A percentile compares a stretch with the other conserved stretches of the same genome.
phyloP scores from a whole-genome alignment of 2,113 vertebrate genomes.

The Sitta europaea region DNA sequence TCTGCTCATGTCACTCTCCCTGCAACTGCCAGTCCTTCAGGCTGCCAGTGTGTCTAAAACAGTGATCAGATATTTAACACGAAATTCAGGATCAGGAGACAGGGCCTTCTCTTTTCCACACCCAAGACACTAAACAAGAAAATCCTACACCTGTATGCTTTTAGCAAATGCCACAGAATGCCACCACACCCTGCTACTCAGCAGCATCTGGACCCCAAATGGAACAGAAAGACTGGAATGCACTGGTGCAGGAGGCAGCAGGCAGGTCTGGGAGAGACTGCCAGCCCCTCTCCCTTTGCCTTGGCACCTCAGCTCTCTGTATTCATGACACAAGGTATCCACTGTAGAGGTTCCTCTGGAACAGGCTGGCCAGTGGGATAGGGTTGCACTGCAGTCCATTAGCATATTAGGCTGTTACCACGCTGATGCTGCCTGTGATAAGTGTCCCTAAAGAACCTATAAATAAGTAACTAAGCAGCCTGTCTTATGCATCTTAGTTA shows the following conservation, averaged over 20 bases:
- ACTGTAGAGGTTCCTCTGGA: background rate
- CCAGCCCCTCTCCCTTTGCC: background rate
- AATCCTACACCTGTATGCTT: background rate
- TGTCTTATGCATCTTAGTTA: background rate
- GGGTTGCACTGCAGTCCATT: background rate
- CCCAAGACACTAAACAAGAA: background rate
- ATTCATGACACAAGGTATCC: fast-evolving
- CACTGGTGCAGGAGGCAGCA: fast-evolving
- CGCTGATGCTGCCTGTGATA: background rate
- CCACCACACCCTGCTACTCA: background rate
- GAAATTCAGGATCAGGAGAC: background rate
- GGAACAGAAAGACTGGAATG: background rate
- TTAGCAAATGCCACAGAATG: background rate
- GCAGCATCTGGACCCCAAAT: background rate
- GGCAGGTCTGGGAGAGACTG: background rate
- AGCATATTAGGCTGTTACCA: constrained; percentile 25
- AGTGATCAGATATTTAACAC: background rate
- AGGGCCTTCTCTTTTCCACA: background rate
- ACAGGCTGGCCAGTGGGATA: background rate
- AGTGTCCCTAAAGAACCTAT: background rate
- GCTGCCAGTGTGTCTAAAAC: background rate
- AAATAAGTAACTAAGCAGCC: constrained; percentile 27
- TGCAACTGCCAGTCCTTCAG: background rate
- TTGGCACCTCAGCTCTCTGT: fast-evolving
- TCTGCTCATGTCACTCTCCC: background rate